Conservation (phyloP, 2,113 vertebrate species). For the Balaeniceps rex region DNA sequence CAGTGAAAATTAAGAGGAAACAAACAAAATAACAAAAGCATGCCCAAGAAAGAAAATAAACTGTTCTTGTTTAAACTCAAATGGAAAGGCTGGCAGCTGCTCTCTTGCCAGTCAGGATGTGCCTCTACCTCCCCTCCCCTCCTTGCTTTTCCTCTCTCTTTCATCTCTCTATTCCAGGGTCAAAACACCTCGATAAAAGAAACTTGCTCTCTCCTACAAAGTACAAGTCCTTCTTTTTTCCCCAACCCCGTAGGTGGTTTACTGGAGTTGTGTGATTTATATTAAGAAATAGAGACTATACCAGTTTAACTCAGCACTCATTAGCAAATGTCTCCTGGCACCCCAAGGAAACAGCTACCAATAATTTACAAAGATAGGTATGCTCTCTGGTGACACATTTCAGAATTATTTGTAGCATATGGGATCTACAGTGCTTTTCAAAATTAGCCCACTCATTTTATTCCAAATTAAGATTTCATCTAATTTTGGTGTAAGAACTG, state of each 20-base stretch:
- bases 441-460: conserved; percentile 32
- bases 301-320: neutral
- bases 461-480: conserved; percentile 15
- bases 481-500: conserved; percentile 48
- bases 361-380: neutral
- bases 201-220: neutral
- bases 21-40: neutral
- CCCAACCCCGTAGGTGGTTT: neutral
- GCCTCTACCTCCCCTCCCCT: neutral
- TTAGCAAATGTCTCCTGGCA: neutral
- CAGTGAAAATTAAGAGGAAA: neutral
- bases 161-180: neutral
- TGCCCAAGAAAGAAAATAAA: neutral
- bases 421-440: neutral
- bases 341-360: neutral
- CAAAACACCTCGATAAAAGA: neutral
- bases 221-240: neutral
- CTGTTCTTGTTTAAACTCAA: neutral
- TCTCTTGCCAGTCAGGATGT: neutral
- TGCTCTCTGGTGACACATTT: neutral
- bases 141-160: neutral
- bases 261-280: neutral
- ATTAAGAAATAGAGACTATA: neutral
- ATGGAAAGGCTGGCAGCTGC: neutral
- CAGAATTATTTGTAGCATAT: neutral